Evolutionary conservation across 2,113 vertebrate genomes (phyloP), one percentile per base, ranked within the genome.

Genomic region (Thryonomys swinderianus): DNA sequence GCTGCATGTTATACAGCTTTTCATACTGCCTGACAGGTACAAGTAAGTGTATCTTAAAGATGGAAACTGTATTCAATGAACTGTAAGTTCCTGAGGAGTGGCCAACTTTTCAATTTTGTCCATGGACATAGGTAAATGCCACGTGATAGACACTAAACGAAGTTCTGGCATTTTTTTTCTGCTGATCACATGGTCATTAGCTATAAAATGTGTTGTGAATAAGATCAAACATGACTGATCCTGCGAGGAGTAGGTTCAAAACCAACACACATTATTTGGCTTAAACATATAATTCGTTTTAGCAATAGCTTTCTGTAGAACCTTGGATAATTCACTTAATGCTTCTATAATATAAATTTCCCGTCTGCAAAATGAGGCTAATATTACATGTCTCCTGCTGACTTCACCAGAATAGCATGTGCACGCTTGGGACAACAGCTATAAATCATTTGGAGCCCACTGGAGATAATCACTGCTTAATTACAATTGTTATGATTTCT

Each of bases 321-420:
- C 53, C 16, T 81, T 71, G 59, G 66, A 59, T 48, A 85, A 83
- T 81, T 84, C 13, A 90, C 20, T 80, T 93, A 89, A 55, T 51
- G 59, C 93, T 9, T 87, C 48, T 64, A 21, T 23, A 53, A 61
- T 34, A 61, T 40, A 85, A 78, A 61, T 42, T 96, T 91, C 18
- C 62, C 42, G 80, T 88, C 59, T 93, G 81, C 71, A 21, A 90
- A 95, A 88, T 71, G n/a, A 91, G 57, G 67, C 67, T 69, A 78
- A 34, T 78, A 78, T 23, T 67, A 85, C 27, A 10, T 89, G 4
- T 69, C 27, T 79, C 17, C 53, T 64, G 4, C 45, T 25, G 55
- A 67, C 45, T 61, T 95, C 59, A 85, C 21, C 82, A 57, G 14
- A 51, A 76, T 78, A 48, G 5, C 53, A 27, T 62, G 57, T 27